Conservation (phyloP, 2,797 vertebrate species). For the Propithecus deckenii region DNA sequence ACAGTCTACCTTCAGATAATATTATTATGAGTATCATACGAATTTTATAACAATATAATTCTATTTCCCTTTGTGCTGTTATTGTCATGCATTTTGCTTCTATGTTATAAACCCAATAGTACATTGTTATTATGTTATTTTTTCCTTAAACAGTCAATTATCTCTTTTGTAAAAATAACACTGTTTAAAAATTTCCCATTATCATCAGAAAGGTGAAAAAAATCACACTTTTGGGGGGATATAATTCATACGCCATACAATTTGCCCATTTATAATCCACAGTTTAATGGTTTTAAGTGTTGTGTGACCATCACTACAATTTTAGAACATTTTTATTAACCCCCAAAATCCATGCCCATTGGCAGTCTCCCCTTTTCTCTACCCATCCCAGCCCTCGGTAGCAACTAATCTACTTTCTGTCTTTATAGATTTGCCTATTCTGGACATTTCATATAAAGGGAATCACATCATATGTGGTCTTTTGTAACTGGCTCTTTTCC, state of each 20-base stretch:
- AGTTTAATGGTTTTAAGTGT: neutral
- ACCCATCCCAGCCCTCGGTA: neutral
- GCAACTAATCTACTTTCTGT: neutral
- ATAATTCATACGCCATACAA: neutral
- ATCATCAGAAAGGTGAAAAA: neutral
- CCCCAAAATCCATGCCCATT: neutral
- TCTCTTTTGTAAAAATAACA: neutral
- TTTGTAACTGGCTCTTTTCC: neutral
- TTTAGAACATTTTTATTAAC: constrained; percentile 24
- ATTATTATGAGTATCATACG: neutral
- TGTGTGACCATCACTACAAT: neutral
- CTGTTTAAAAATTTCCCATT: neutral
- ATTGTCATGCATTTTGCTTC: neutral
- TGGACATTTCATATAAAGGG: neutral
- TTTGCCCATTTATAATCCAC: neutral
- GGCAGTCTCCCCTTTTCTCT: neutral
- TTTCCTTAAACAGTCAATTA: neutral
- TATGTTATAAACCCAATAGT: neutral
- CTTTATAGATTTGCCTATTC: neutral
- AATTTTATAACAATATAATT: neutral
- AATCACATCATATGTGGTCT: neutral
- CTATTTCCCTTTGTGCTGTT: neutral
- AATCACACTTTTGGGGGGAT: neutral
- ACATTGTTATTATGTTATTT: neutral
- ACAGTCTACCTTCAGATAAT: neutral